Percentiles rank a stretch among this genome's conserved stretches.
Evolutionary conservation across 1,140 invertebrate species (phyloP).

Genomic region (Drosophila burlai): DNA sequence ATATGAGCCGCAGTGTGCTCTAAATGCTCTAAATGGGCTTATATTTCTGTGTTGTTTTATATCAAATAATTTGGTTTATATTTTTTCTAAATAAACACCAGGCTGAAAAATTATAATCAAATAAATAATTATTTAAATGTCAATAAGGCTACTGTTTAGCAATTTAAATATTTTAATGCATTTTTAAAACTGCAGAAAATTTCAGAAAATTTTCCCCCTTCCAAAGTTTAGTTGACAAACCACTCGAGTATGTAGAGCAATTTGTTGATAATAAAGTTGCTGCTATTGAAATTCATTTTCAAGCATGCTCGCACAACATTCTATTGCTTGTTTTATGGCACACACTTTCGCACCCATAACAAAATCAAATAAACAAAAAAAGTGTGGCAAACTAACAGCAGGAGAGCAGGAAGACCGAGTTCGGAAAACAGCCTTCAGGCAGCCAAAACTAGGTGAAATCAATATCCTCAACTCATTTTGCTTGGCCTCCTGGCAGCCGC

Average conservation of each 20-base stretch:
- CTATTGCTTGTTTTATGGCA: constrained; percentile 49
- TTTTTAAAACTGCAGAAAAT: not conserved
- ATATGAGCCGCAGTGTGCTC: not conserved
- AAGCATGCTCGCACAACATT: constrained; percentile 40
- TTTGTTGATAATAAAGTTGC: constrained; percentile 48
- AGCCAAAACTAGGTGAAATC: constrained; percentile 75
- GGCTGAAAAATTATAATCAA: not conserved
- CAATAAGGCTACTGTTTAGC: not conserved
- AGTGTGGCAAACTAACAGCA: constrained; percentile 15
- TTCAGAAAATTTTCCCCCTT: not conserved
- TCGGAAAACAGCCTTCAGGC: constrained; percentile 34
- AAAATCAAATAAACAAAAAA: constrained; percentile 35
- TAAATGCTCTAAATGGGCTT: not conserved
- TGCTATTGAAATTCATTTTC: constrained; percentile 43
- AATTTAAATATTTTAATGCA: not conserved
- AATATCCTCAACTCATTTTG: constrained; percentile 74
- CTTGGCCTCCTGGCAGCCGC: constrained; percentile 44
- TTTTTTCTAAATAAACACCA: not conserved
- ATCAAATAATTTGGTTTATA: not conserved
- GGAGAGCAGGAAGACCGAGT: constrained; percentile 15
- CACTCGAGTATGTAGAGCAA: constrained; percentile 44
- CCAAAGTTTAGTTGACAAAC: constrained; percentile 38
- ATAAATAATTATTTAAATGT: constrained; percentile 4
- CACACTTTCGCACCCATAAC: constrained; percentile 38
- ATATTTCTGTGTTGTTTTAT: not conserved